phyloP scores from a whole-genome alignment of 2,113 vertebrate species.

The Aramus guarauna region DNA sequence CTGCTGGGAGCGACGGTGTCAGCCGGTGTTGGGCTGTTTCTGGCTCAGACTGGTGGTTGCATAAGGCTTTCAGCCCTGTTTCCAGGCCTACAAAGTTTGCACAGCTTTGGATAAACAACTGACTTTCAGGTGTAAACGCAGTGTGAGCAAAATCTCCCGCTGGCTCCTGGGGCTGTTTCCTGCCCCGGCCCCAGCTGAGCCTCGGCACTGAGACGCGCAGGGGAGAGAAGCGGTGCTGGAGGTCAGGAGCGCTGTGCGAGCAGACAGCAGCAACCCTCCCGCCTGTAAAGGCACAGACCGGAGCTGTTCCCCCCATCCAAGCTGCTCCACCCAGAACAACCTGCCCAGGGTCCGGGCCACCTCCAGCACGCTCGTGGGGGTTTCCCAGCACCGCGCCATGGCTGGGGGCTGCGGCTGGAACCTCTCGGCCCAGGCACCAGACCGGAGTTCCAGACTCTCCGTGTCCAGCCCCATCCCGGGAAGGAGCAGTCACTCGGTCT shows the following conservation, averaged over 20 bases:
- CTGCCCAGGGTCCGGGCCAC: not conserved
- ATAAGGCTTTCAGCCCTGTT: not conserved
- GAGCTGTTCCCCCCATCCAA: not conserved
- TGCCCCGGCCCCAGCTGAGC: not conserved
- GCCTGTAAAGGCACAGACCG: not conserved
- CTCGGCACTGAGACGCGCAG: not conserved
- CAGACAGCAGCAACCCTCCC: not conserved
- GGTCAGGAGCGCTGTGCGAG: not conserved
- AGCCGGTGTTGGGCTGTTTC: not conserved
- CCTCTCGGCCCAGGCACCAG: not conserved
- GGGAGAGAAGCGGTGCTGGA: not conserved
- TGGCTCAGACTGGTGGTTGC: not conserved
- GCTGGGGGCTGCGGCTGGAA: not conserved
- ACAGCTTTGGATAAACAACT: not conserved
- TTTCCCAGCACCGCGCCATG: rapidly evolving
- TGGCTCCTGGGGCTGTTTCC: not conserved
- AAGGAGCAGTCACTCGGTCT: not conserved
- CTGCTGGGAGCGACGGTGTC: not conserved
- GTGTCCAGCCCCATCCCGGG: rapidly evolving
- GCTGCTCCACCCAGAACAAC: not conserved
- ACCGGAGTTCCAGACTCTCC: not conserved
- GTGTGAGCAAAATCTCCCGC: not conserved
- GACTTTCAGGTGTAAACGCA: not conserved
- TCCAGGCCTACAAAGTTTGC: not conserved
- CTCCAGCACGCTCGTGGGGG: rapidly evolving